phyloP scores from a whole-genome alignment of 2,113 vertebrate genomes.

The Parus major region DNA sequence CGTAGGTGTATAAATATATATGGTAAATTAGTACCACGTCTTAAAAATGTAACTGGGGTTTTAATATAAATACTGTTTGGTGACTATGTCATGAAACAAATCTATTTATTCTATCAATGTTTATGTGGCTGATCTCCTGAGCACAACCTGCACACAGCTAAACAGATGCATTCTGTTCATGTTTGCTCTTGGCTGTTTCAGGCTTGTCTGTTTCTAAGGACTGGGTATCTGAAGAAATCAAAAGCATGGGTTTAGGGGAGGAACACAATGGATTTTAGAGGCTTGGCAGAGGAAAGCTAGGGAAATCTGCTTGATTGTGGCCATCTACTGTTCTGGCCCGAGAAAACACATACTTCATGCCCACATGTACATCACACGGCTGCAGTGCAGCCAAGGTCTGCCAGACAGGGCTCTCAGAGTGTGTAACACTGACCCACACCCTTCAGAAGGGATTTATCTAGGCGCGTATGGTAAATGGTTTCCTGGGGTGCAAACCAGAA shows the following conservation, averaged over 20 bases:
- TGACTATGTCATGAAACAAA: neutral
- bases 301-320: neutral
- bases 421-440: neutral
- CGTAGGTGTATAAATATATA: neutral
- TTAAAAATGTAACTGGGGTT: neutral
- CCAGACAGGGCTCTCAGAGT: fast-evolving
- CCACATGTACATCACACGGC: neutral
- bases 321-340: neutral
- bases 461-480: neutral
- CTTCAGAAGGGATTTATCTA: neutral
- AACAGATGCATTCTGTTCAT: neutral
- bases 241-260: fast-evolving
- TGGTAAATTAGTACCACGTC: neutral
- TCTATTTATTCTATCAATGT: neutral
- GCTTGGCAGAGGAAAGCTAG: neutral
- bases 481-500: neutral
- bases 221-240: fast-evolving
- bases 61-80: neutral
- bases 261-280: neutral
- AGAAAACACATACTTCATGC: neutral
- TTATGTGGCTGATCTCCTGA: neutral
- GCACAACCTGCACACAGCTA: neutral
- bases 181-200: neutral
- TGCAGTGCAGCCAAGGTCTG: neutral
- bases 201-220: neutral